Conservation (phyloP, 2,888 invertebrate species). For the Mechanitis messenoides region DNA sequence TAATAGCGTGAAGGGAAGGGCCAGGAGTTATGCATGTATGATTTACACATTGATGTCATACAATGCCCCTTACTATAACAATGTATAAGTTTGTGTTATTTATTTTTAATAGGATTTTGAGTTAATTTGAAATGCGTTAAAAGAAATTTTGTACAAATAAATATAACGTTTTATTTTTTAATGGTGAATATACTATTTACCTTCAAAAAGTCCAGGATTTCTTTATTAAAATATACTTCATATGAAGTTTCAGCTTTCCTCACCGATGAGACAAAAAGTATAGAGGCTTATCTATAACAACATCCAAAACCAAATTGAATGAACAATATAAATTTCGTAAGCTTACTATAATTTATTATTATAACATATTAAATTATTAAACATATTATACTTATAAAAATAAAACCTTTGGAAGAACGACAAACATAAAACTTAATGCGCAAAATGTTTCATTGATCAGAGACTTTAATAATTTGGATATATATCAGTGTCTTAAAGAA, state of each 20-base stretch:
- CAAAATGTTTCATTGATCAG: conserved; percentile 38
- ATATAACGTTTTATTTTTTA: too few relatives aligned
- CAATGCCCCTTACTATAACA: not conserved
- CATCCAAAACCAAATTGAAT: too few relatives aligned
- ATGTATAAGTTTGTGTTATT: not conserved
- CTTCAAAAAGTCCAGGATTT: too few relatives aligned
- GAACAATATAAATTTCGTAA: conserved; percentile 15
- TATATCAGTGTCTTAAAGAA: conserved; percentile 9
- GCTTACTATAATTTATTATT: not conserved
- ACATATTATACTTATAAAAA: not conserved
- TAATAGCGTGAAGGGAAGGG: conserved; percentile 70
- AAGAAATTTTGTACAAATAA: too few relatives aligned
- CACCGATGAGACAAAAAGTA: too few relatives aligned
- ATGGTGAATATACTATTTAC: too few relatives aligned
- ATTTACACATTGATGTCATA: conserved; percentile 46
- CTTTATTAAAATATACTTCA: too few relatives aligned
- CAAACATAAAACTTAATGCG: conserved; percentile 21
- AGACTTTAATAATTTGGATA: conserved; percentile 41
- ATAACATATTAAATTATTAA: not conserved
- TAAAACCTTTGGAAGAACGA: conserved; percentile 8
- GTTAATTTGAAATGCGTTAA: too few relatives aligned
- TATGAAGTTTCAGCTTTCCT: too few relatives aligned
- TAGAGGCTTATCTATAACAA: too few relatives aligned
- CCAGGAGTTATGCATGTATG: conserved; percentile 72
- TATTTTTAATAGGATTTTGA: not conserved